Percentiles rank a stretch among this genome's conserved stretches.
Evolutionary conservation across 2,888 invertebrate species (phyloP).

Genomic region (Lycia hirtaria): DNA sequence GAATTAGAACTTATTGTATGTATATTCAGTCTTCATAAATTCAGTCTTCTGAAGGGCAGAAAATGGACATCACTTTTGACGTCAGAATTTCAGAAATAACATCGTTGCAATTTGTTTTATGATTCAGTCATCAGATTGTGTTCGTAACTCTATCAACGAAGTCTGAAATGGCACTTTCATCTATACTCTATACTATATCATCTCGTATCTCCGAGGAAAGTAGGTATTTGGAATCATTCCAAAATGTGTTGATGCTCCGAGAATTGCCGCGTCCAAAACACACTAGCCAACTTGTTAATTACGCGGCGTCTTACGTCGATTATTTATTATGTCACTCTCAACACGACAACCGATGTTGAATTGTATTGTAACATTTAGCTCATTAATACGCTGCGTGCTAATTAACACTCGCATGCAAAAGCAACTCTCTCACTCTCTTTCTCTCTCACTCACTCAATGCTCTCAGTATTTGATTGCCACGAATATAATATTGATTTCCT

Average conservation of each 20-base stretch:
- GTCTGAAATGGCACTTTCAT: conserved; percentile 59
- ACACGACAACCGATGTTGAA: conserved; percentile 36
- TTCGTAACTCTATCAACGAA: conserved; percentile 44
- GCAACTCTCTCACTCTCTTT: conserved; percentile 37
- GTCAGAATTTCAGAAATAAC: background rate
- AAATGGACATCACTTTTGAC: no score
- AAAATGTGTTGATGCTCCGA: conserved; percentile 69
- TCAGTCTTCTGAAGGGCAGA: no score
- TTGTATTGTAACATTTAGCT: conserved; percentile 43
- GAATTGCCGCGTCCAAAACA: conserved; percentile 58
- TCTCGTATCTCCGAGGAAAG: conserved; percentile 53
- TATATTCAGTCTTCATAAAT: no score
- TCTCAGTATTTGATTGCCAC: conserved; percentile 56
- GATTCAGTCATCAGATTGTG: background rate
- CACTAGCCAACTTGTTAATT: conserved; percentile 62
- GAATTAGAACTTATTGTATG: no score
- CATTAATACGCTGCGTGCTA: conserved; percentile 42
- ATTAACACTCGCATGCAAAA: conserved; percentile 45
- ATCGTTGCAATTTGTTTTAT: background rate
- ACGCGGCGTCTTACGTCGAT: conserved; percentile 51
- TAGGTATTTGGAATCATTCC: conserved; percentile 71
- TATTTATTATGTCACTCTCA: conserved; percentile 52
- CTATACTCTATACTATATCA: no score
- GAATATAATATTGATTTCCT: conserved; percentile 76
- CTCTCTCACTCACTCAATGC: conserved; percentile 6